Percentiles rank a stretch among this genome's conserved stretches.
These are phyloP conservation scores for Sula dactylatra DNA, from an alignment of 2,113 vertebrate species.

Conservation along the genomic window DNA sequence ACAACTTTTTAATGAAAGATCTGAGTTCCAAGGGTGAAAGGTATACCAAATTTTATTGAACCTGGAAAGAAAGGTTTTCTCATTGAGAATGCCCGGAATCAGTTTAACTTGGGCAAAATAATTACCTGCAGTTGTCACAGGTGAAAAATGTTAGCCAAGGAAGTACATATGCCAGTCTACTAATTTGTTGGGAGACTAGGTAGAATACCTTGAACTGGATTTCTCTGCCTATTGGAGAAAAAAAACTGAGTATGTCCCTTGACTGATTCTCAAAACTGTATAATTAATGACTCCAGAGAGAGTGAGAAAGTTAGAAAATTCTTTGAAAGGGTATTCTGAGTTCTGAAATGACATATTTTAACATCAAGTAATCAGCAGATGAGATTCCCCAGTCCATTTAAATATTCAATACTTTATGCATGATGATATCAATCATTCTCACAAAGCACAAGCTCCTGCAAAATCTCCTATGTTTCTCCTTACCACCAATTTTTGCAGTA, in stretches of 20 bases:
- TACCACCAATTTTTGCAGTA: constrained; percentile 2
- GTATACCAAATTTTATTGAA: constrained; percentile 67
- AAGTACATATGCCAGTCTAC: constrained; percentile 22
- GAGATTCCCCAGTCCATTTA: constrained; percentile 50
- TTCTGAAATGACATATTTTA: constrained; percentile 59
- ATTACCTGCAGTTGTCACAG: constrained; percentile 59
- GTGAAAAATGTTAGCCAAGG: constrained; percentile 61
- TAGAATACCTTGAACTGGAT: constrained; percentile 45
- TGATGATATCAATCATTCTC: constrained; percentile 10
- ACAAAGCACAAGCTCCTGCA: neutral
- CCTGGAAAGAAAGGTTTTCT: constrained; percentile 48
- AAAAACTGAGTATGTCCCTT: neutral
- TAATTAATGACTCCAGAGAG: constrained; percentile 71
- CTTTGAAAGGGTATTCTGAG: constrained; percentile 61
- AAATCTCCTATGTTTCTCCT: constrained; percentile 6
- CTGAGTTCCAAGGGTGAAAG: constrained; percentile 67
- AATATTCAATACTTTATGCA: constrained; percentile 44
- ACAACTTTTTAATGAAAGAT: constrained; percentile 72
- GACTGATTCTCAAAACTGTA: constrained; percentile 42
- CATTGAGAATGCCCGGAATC: constrained; percentile 59
- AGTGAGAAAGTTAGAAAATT: constrained; percentile 45
- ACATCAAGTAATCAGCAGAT: constrained; percentile 40
- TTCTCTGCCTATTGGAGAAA: constrained; percentile 19
- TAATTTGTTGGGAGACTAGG: constrained; percentile 44
- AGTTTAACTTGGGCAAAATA: constrained; percentile 67